Conservation (phyloP, 1,140 invertebrate genomes). For the Drosophila truncata region DNA sequence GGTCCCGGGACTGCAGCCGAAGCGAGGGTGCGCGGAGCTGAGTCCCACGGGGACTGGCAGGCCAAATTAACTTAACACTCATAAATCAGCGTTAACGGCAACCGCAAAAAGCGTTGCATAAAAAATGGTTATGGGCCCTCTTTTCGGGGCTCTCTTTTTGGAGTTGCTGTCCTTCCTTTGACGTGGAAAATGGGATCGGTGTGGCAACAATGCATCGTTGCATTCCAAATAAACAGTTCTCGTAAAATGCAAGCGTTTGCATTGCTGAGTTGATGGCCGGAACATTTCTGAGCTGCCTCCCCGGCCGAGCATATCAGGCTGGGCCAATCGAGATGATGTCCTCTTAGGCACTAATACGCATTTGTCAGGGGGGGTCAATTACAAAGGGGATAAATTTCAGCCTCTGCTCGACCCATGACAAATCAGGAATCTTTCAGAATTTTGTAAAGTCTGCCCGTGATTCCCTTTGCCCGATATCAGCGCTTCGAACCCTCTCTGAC, state of each 20-base stretch:
- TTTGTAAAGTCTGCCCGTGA: neutral
- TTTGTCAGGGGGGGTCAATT: neutral
- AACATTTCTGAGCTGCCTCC: constrained; percentile 29
- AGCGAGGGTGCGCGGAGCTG: constrained; percentile 14
- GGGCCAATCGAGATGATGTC: neutral
- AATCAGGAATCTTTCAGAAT: constrained; percentile 3
- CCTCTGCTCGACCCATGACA: neutral
- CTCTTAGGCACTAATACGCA: constrained; percentile 3
- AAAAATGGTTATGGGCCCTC: constrained; percentile 73
- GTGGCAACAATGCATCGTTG: constrained; percentile 53
- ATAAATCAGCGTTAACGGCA: constrained; percentile 81
- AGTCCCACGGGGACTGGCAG: constrained; percentile 42
- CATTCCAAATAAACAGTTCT: constrained; percentile 72
- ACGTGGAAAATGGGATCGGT: constrained; percentile 41
- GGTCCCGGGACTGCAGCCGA: constrained; percentile 17
- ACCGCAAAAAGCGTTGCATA: constrained; percentile 79
- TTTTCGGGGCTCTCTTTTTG: constrained; percentile 48
- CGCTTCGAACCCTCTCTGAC: constrained; percentile 13
- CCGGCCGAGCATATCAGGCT: constrained; percentile 29
- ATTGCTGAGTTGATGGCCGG: constrained; percentile 68
- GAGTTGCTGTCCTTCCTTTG: constrained; percentile 49
- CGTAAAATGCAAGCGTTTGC: constrained; percentile 70
- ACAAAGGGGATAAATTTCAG: neutral
- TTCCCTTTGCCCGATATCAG: constrained; percentile 14
- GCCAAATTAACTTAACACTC: constrained; percentile 81